Evolutionary conservation across 1,140 invertebrate genomes (phyloP), one percentile per base, ranked within the genome.

Genomic region (Drosophila bocki): DNA sequence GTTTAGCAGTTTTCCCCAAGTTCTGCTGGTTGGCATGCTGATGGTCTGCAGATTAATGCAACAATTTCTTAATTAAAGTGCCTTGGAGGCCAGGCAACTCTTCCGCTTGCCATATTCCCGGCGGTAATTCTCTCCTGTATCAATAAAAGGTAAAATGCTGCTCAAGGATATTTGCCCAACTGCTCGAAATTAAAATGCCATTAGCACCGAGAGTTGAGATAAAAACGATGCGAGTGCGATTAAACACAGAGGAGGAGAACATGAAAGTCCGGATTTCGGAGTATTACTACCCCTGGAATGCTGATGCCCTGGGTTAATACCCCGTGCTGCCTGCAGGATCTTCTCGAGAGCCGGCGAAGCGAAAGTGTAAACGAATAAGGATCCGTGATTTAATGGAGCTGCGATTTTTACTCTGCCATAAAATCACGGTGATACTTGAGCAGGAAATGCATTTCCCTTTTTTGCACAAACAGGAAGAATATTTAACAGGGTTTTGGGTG

Each of bases 151-250:
- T 61, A 61, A 32, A 62, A 64, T 44, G 62, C 68, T 54, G 26
- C 78, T 72, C 69, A 45, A 54, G 67, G 45, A 71, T 71, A 47
- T 71, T 80, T 70, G 64, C 48, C 6, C 45, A 48, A 48, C 51
- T 72, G 33, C 75, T 83, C 39, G 84, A 88, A 84, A 87, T 87
- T 88, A 84, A 87, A 87, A 88, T 83, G 47, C 80, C 84, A 87
- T 87, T 87, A 87, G 80, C 78, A 75, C 65, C 51, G 37, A 37
- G 35, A 68, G 59, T 65, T 64, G 47, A 78, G 77, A 75, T 88
- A 62, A 75, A 78, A 80, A 51, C 57, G 67, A 80, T 80, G 56
- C 48, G 71, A 74, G 17, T 42, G 41, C 62, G 56, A 64, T 53
- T 50, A 75, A 64, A 58, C 29, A 26, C 35, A 17, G 32, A 29